These are phyloP conservation scores for Hassar affinis DNA, from an alignment of 2,113 vertebrate genomes.

Conservation along the genomic window DNA sequence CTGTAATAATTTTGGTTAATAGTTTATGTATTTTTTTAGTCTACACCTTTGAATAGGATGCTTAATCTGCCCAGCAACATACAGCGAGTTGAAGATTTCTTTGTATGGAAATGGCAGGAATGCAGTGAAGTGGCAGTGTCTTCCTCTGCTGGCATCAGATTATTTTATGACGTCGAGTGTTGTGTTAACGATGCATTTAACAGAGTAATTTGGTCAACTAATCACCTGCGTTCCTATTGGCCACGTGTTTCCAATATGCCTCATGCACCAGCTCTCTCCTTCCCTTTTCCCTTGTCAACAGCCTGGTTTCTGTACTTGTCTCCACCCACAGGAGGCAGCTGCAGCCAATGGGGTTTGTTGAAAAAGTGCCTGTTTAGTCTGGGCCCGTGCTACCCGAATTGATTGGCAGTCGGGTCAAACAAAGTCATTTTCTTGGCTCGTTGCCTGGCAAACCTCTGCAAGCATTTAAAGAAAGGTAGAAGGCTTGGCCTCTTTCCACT, in stretches of 20 bases:
- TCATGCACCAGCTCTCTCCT: slow-evolving; percentile 46
- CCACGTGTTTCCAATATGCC: slow-evolving; percentile 25
- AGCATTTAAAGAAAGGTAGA: slow-evolving; percentile 78
- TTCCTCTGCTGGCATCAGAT: slow-evolving; percentile 8
- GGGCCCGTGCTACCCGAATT: slow-evolving; percentile 85
- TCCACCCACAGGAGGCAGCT: slow-evolving; percentile 78
- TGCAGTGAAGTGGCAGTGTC: neutral
- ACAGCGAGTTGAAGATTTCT: slow-evolving; percentile 11
- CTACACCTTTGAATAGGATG: slow-evolving; percentile 14
- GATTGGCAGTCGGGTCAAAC: slow-evolving; percentile 95
- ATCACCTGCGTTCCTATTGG: slow-evolving; percentile 36
- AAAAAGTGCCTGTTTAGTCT: slow-evolving; percentile 92
- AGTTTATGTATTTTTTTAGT: neutral
- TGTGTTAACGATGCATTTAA: slow-evolving; percentile 31
- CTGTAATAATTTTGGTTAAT: neutral
- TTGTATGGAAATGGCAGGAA: slow-evolving; percentile 10
- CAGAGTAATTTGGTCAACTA: slow-evolving; percentile 5
- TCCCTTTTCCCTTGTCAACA: slow-evolving; percentile 53
- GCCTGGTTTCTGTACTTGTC: slow-evolving; percentile 46
- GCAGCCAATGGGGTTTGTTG: slow-evolving; percentile 84
- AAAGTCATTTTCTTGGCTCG: slow-evolving; percentile 86
- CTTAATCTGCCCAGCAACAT: slow-evolving; percentile 47
- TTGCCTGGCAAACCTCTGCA: slow-evolving; percentile 85
- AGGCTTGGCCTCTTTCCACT: slow-evolving; percentile 59
- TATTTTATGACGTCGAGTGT: slow-evolving; percentile 18